Evolutionary conservation across 1,140 invertebrate genomes (phyloP).

Genomic region (Leptinotarsa defecta): DNA sequence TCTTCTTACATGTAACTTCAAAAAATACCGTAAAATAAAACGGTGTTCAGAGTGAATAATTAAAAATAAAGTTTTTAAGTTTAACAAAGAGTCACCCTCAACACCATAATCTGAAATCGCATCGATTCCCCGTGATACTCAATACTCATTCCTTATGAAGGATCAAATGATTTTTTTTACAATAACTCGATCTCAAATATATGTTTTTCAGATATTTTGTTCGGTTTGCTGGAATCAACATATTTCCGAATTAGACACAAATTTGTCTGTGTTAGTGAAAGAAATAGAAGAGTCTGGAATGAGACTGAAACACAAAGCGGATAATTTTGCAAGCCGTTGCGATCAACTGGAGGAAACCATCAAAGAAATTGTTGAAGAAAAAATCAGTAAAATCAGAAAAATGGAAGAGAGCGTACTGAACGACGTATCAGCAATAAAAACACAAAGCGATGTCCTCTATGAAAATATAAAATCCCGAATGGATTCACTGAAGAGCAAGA

Average conservation of each 20-base stretch:
- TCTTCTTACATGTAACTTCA: too few species aligned
- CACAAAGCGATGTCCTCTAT: slow-evolving; percentile 53
- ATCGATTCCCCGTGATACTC: too few species aligned
- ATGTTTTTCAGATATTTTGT: slow-evolving; percentile 60
- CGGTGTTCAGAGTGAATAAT: too few species aligned
- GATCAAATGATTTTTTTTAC: too few species aligned
- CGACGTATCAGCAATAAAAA: slow-evolving; percentile 54
- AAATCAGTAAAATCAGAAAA: slow-evolving; percentile 56
- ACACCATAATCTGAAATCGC: too few species aligned
- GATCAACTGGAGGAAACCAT: slow-evolving; percentile 59
- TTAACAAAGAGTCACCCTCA: too few species aligned
- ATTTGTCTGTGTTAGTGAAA: slow-evolving; percentile 60
- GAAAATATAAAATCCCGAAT: slow-evolving; percentile 54
- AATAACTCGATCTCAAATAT: too few species aligned
- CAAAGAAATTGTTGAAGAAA: slow-evolving; percentile 56
- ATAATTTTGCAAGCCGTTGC: slow-evolving; percentile 60
- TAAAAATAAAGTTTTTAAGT: too few species aligned
- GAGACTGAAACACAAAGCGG: slow-evolving; percentile 60
- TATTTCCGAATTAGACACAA: slow-evolving; percentile 61
- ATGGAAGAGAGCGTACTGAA: slow-evolving; percentile 52
- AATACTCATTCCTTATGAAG: too few species aligned
- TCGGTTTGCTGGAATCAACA: slow-evolving; percentile 62
- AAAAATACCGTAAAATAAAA: too few species aligned
- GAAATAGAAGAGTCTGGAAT: slow-evolving; percentile 59
- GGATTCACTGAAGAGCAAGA: slow-evolving; percentile 52